phyloP scores from a whole-genome alignment of 2,888 invertebrate species.

The Archips crataeganus region DNA sequence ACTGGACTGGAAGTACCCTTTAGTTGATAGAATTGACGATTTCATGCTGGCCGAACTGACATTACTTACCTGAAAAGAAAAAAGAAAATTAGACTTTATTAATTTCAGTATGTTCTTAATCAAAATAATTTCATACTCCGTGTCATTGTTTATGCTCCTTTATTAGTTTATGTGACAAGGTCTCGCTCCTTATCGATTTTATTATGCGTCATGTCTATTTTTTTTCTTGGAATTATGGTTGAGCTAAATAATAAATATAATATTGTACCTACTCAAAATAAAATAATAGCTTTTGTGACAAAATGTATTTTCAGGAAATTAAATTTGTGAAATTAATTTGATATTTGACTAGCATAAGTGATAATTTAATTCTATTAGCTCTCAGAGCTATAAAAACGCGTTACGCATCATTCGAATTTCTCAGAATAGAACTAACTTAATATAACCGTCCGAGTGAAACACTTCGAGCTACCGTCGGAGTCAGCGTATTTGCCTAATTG shows the following conservation, averaged over 20 bases:
- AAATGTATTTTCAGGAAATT: not conserved
- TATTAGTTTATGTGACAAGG: constrained; percentile 10
- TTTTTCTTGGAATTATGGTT: not conserved
- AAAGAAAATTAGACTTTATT: not conserved
- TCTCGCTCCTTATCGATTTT: constrained; percentile 6
- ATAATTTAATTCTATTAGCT: not conserved
- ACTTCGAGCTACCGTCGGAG: constrained; percentile 77
- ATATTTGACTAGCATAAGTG: not conserved
- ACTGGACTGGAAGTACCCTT: not conserved
- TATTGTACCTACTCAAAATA: not conserved
- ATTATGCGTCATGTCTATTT: constrained; percentile 11
- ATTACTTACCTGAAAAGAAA: constrained; percentile 37
- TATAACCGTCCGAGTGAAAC: constrained; percentile 74
- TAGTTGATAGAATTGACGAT: not conserved
- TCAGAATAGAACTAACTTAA: constrained; percentile 64
- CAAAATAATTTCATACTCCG: not conserved
- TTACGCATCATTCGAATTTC: constrained; percentile 47
- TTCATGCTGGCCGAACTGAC: not conserved
- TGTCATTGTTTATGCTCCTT: not conserved
- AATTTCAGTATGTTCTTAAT: not conserved
- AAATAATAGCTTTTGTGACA: not conserved
- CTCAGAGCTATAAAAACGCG: not conserved
- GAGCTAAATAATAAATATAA: not conserved
- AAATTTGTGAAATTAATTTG: not conserved
- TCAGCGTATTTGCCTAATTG: constrained; percentile 86